Evolutionary conservation across 1,140 invertebrate species (phyloP).

Genomic region (Drosophila asahinai): DNA sequence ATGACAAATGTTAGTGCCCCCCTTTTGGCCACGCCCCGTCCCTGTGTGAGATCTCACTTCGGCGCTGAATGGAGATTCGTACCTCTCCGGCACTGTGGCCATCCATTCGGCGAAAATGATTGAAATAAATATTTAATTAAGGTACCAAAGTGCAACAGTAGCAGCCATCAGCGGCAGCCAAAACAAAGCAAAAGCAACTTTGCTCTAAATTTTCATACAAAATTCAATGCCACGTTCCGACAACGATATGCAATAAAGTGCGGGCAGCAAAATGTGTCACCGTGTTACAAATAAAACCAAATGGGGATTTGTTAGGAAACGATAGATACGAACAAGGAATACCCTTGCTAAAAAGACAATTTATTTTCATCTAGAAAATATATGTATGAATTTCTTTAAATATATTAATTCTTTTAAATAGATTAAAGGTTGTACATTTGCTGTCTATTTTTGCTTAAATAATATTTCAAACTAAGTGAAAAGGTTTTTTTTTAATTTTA

Average conservation of each 20-base stretch:
- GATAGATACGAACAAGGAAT: constrained; percentile 3
- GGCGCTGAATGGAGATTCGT: constrained; percentile 36
- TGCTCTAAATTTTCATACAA: constrained; percentile 82
- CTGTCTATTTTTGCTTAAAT: too few relatives aligned
- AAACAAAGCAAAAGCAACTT: constrained; percentile 33
- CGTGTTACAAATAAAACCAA: constrained; percentile 49
- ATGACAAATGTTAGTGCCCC: constrained; percentile 80
- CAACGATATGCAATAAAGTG: constrained; percentile 71
- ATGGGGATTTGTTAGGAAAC: not conserved
- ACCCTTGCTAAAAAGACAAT: not conserved
- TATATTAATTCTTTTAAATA: too few relatives aligned
- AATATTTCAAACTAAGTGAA: too few relatives aligned
- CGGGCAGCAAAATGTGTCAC: constrained; percentile 69
- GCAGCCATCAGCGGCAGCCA: constrained; percentile 27
- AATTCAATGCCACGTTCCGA: constrained; percentile 71
- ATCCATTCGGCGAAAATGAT: constrained; percentile 73
- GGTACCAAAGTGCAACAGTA: constrained; percentile 57
- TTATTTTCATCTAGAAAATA: too few relatives aligned
- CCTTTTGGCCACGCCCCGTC: not conserved
- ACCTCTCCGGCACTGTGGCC: constrained; percentile 27
- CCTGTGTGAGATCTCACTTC: constrained; percentile 44
- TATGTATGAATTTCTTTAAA: too few relatives aligned
- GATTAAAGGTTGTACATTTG: too few relatives aligned
- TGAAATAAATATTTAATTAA: constrained; percentile 82
- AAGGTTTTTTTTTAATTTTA: too few relatives aligned